A percentile compares a stretch with the other conserved stretches of the same genome.
phyloP scores from a whole-genome alignment of 2,797 vertebrate genomes.

The Phalloptychus januarius region DNA sequence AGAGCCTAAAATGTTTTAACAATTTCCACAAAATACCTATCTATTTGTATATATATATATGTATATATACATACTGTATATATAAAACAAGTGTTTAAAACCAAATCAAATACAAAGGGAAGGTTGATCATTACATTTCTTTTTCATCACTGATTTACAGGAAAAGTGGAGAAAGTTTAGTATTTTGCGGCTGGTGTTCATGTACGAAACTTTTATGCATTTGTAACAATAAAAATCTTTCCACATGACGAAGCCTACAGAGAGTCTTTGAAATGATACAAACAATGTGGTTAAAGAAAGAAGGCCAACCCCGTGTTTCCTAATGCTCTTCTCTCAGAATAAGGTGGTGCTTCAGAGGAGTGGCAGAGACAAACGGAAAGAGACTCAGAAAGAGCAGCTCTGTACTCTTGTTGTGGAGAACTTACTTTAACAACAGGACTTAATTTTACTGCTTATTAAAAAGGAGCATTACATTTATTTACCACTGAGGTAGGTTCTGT shows the following conservation, averaged over 20 bases:
- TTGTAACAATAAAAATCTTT: neutral
- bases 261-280: slow-evolving; percentile 37
- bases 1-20: neutral
- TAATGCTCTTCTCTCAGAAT: slow-evolving; percentile 49
- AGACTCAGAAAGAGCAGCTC: slow-evolving; percentile 34
- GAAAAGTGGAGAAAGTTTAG: neutral
- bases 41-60: too few species aligned
- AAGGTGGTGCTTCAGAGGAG: slow-evolving; percentile 70
- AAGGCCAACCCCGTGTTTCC: slow-evolving; percentile 61
- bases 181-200: neutral
- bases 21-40: neutral
- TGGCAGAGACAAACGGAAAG: slow-evolving; percentile 48
- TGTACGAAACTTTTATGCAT: neutral
- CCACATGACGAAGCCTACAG: neutral
- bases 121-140: neutral
- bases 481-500: neutral
- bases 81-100: neutral
- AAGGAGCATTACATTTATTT: slow-evolving; percentile 3
- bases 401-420: slow-evolving; percentile 33
- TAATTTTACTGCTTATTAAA: neutral
- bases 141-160: neutral
- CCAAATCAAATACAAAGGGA: neutral
- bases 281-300: slow-evolving; percentile 48
- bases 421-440: neutral
- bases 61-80: too few species aligned